These are phyloP conservation scores for Butorides virescens DNA, from an alignment of 2,113 vertebrate genomes.

Conservation along the genomic window DNA sequence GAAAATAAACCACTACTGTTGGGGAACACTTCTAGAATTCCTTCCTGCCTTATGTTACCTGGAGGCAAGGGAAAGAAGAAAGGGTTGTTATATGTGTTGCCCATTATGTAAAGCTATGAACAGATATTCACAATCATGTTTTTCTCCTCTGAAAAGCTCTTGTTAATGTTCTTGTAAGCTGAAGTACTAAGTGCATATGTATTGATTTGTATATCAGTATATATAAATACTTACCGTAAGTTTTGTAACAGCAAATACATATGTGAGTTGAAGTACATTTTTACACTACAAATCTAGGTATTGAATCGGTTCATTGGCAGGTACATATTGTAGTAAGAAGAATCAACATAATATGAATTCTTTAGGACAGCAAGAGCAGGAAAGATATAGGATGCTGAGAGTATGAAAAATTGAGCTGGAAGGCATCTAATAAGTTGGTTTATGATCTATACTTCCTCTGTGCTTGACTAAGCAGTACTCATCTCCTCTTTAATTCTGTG, in stretches of 20 bases:
- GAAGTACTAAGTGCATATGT: neutral
- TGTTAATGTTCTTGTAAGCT: neutral
- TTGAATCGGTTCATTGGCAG: neutral
- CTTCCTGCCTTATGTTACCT: neutral
- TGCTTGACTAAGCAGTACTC: neutral
- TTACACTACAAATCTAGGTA: neutral
- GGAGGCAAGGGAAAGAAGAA: neutral
- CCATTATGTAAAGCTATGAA: neutral
- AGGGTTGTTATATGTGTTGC: neutral
- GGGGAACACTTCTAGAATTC: neutral
- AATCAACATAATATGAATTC: neutral
- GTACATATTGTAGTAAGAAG: neutral
- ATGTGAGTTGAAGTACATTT: neutral
- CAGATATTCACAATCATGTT: neutral
- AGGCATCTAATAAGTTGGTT: neutral
- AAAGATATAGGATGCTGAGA: neutral
- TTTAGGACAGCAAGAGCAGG: neutral
- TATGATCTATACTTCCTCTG: neutral
- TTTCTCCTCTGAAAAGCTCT: neutral
- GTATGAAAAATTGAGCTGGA: neutral
- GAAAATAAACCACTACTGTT: neutral
- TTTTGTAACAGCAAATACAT: neutral
- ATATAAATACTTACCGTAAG: neutral
- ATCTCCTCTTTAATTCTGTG: neutral
- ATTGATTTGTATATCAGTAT: neutral